Conservation (phyloP, 2,888 invertebrate species). For the Drosophila paucipuncta region DNA sequence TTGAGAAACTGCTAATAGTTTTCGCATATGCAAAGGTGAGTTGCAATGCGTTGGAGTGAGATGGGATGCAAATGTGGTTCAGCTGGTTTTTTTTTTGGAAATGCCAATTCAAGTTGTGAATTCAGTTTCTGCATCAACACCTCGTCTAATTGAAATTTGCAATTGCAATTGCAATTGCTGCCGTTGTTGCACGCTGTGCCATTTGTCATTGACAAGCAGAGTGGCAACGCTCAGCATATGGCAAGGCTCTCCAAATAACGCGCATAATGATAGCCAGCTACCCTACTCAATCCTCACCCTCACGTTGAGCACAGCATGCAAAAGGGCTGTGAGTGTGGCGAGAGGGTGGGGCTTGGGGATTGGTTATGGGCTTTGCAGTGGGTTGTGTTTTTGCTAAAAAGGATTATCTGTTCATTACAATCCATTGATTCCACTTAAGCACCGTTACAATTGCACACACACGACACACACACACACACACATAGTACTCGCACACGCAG, state of each 20-base stretch:
- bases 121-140: slow-evolving; percentile 72
- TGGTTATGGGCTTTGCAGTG: slow-evolving; percentile 18
- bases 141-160: slow-evolving; percentile 79
- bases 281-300: not conserved
- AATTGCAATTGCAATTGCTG: slow-evolving; percentile 50
- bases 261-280: slow-evolving; percentile 29
- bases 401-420: slow-evolving; percentile 81
- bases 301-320: not conserved
- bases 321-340: slow-evolving; percentile 2
- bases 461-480: slow-evolving; percentile 22
- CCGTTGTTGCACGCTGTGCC: slow-evolving; percentile 57
- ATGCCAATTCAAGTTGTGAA: slow-evolving; percentile 7
- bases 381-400: slow-evolving; percentile 61
- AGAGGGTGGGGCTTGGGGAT: not conserved
- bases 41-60: not conserved
- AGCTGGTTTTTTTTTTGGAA: not conserved
- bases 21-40: not conserved
- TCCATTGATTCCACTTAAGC: slow-evolving; percentile 82
- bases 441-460: slow-evolving; percentile 71
- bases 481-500: not conserved
- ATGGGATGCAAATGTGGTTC: not conserved
- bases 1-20: not conserved
- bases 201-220: slow-evolving; percentile 73
- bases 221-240: slow-evolving; percentile 50
- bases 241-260: slow-evolving; percentile 43